Base-by-base conservation (phyloP, 2,113 vertebrate genomes). In the Ictidomys tridecemlineatus region DNA sequence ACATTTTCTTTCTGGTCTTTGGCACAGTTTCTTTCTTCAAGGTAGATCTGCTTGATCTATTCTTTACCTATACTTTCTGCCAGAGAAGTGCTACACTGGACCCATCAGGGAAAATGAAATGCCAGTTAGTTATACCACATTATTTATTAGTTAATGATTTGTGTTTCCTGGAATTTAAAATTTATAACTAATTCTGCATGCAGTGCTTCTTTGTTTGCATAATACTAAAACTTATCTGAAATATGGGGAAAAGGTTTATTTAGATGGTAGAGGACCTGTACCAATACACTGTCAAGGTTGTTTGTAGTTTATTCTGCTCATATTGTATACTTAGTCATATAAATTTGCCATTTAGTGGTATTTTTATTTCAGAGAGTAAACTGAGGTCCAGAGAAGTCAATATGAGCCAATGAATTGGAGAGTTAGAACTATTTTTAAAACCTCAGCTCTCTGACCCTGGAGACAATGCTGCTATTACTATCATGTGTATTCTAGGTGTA, bases 331-430 rank as follows among this genome's bases (percentile, higher is more conserved):
- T 2, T 45, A 24, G 24, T n/a, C 30, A 53, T 16, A 12, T 20
- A 16, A 65, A 42, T 58, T 39, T 70, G 22, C 2, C 70, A 48
- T 22, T 72, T 30, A 37, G 51, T 82, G 13, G 2, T 24, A 73
- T 56, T 92, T 94, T 95, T 53, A 85, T n/a, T 96, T 30, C 48
- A 67, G 63, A 11, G 69, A 85, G 4, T 79, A 91, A 77, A 85
- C 16, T 67, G 37, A 83, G 32, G 2, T 53, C 22, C 14, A 39
- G 80, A 77, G 61, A 89, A 56, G 24, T 63, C 30, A 90, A 37
- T 18, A 11, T n/a, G n/a, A n/a, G 11, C 2, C 61, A 42, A 48
- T 22, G 32, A 14, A 1, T 37, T 72, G n/a, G 4, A 77, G 53
- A 51, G 28, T 34, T 61, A 53, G 42, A 58, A 70, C 69, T 79